Evolutionary conservation across 2,113 vertebrate genomes (phyloP).

Genomic region (Apodemus sylvaticus): DNA sequence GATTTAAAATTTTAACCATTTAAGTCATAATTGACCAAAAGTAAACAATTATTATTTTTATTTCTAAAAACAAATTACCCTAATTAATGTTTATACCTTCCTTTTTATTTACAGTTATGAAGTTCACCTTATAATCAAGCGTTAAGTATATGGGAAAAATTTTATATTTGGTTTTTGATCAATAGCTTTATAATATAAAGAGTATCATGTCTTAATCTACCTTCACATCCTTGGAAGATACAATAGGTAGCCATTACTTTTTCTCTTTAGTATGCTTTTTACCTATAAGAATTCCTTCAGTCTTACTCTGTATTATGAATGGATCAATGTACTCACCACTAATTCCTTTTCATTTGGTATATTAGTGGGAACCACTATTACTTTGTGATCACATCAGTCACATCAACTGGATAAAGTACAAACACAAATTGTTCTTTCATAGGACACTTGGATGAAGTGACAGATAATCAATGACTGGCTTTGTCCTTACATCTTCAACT

Average conservation of each 20-base stretch:
- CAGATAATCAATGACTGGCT: conserved; percentile 80
- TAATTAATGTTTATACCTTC: background rate
- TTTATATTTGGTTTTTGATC: background rate
- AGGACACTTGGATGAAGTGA: conserved; percentile 58
- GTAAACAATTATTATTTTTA: background rate
- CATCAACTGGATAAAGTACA: conserved; percentile 35
- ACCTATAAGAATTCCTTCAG: background rate
- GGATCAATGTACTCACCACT: background rate
- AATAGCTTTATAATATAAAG: background rate
- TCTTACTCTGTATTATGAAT: background rate
- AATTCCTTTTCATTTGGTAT: background rate
- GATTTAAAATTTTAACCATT: background rate
- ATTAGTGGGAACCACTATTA: conserved; percentile 28
- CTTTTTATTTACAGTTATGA: background rate
- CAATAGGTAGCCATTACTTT: background rate
- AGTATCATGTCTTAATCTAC: background rate
- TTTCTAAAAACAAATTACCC: background rate
- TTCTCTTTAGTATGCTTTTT: background rate
- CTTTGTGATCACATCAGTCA: conserved; percentile 30
- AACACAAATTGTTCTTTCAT: conserved; percentile 34
- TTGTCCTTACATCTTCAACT: conserved; percentile 71
- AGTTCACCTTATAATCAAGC: background rate
- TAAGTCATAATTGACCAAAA: background rate
- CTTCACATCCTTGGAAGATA: background rate
- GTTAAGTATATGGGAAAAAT: background rate